Evolutionary conservation across 2,888 invertebrate genomes (phyloP), one percentile per base, ranked within the genome.

Genomic region (Trichogramma dendrolimi): DNA sequence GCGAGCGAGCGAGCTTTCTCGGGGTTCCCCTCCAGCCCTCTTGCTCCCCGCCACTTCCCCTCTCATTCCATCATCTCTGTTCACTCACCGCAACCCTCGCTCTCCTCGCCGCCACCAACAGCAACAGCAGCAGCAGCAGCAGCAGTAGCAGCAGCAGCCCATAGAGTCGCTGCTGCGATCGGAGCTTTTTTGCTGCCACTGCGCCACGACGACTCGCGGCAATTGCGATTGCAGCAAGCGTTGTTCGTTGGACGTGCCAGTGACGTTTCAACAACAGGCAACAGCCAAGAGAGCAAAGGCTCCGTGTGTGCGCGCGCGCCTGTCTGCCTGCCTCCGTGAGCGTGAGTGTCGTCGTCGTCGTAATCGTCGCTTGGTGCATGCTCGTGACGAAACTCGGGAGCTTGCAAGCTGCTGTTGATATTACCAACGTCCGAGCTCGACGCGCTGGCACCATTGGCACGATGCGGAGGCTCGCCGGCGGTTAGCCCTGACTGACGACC

Each of bases 271-370:
- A 27, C 27, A 27, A 3, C 27, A 2, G 27, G 2, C 27, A 27
- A 27, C 27, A 27, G 27, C 3, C 27, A 27, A 27, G 27, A 27
- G 6, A 38, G 51, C 48, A 6, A 11, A 48, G 48, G 11, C 48
- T 1, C 48, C 11, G 48, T 56, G 63, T 49, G 63, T 47, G 54
- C 38, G 48, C 48, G 57, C 56, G 49, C 44, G 46, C 49, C 51
- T 48, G 8, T n/a, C 40, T 27, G 27, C 27, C 10, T 57, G 49
- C 11, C 55, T 56, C 52, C 44, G 55, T 27, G 48, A 47, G 8
- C 53, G 55, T 8, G 48, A 47, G 8, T 53, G 49, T 39, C 63
- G 48, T 58, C 54, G 58, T 63, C 50, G 59, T 41, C 64, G 64
- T 49, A 48, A 53, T 49, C 42, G 49, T 59, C 55, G 41, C 50